Evolutionary conservation across 2,113 vertebrate genomes (phyloP).

Genomic region (Mesembrinibis cayennensis): DNA sequence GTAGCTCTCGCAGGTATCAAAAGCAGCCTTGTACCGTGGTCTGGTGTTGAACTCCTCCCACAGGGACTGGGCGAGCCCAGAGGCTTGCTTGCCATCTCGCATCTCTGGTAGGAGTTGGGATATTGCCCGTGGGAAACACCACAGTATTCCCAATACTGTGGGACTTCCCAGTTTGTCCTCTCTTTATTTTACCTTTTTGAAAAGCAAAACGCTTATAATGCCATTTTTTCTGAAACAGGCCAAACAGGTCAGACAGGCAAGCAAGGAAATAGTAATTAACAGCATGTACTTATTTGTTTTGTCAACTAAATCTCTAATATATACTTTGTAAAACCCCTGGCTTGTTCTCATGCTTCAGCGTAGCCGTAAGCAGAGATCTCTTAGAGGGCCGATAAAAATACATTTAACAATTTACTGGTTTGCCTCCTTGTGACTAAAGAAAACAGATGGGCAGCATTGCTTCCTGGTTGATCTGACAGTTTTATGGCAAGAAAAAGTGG

Average conservation of each 20-base stretch:
- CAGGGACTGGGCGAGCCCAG: background rate
- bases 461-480: conserved; percentile 34
- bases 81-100: background rate
- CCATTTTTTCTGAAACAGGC: conserved; percentile 44
- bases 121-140: conserved; percentile 29
- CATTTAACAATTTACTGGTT: conserved; percentile 50
- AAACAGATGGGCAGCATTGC: conserved; percentile 41
- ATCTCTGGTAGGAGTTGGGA: background rate
- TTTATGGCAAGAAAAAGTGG: conserved; percentile 13
- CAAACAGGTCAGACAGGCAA: conserved; percentile 19
- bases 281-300: conserved; percentile 29
- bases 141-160: too few relatives aligned
- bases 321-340: conserved; percentile 28
- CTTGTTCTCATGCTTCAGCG: conserved; percentile 19
- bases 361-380: conserved; percentile 43
- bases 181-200: conserved; percentile 42
- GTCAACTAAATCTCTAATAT: conserved; percentile 40
- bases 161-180: conserved; percentile 2
- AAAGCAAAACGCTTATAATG: conserved; percentile 4
- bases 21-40: background rate
- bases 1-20: background rate
- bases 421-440: conserved; percentile 22
- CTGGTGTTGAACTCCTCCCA: background rate
- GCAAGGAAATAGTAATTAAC: conserved; percentile 49
- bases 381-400: conserved; percentile 45